Conservation (phyloP, 2,113 vertebrate species). For the Ranitomeya imitator region DNA sequence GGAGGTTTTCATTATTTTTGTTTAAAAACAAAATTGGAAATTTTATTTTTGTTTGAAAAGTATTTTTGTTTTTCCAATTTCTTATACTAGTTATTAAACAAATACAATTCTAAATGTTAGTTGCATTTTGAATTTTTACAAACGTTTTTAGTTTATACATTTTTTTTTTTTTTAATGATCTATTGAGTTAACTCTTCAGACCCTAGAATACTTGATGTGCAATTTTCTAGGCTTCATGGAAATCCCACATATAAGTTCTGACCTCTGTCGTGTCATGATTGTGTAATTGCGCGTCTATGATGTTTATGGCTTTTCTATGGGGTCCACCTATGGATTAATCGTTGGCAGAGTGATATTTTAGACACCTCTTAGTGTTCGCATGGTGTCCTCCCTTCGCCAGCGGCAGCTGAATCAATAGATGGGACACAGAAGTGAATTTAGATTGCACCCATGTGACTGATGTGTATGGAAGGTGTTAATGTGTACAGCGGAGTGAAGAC, state of each 20-base stretch:
- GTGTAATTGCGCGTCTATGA: background rate
- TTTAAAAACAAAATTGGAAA: no score
- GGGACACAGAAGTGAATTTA: slow-evolving; percentile 25
- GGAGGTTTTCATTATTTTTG: no score
- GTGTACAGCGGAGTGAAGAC: slow-evolving; percentile 37
- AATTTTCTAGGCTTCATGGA: background rate
- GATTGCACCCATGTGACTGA: slow-evolving; percentile 24
- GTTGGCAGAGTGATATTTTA: background rate
- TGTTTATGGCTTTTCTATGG: background rate
- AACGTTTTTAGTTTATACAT: no score
- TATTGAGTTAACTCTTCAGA: background rate
- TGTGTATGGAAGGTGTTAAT: slow-evolving; percentile 43
- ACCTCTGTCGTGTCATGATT: background rate
- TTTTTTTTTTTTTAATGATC: no score
- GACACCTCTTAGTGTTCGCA: background rate
- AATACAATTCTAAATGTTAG: no score
- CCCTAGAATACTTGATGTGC: background rate
- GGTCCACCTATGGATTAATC: background rate
- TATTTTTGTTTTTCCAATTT: background rate
- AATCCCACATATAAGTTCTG: background rate
- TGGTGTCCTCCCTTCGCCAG: background rate
- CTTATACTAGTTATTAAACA: no score
- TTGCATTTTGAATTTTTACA: no score
- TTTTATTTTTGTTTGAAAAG: no score
- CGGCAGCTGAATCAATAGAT: slow-evolving; percentile 46